Evolutionary conservation across 2,797 vertebrate genomes (phyloP), one percentile per base, ranked within the genome.

Genomic region (Phataginus tricuspis): DNA sequence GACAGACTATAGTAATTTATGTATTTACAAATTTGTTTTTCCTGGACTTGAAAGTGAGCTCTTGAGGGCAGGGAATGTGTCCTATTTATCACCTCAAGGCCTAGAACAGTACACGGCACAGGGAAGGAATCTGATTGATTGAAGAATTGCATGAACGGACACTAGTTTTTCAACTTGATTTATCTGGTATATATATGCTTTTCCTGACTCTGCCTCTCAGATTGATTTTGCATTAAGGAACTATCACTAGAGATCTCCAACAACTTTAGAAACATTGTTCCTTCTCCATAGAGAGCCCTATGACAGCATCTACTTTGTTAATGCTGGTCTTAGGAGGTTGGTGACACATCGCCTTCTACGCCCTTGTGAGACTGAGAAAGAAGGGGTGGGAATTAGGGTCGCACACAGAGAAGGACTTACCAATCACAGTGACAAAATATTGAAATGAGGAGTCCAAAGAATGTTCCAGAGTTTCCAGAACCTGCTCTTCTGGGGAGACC

Each of bases 131-230:
- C 27, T 94, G 90, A 96, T 23, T 72, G 74, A 92, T 77, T 83
- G 86, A 87, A 57, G 64, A 86, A 78, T 27, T 66, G 61, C 72
- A 71, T 78, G 68, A 90, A 89, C 49, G n/a, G 93, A 86, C 49
- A 84, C 57, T 45, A 64, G 77, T 49, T 95, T 96, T 83, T 86
- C 61, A 79, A 68, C 49, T 55, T 95, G 69, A 97, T 86, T 96
- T 75, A 89, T 90, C 37, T 95, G 85, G 31, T 55, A 84, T 57
- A 53, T 42, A 71, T 53, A 61, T 14, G 78, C 59, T 80, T 15
- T 79, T 90, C 89, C 72, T 45, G 45, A 27, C 29, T 89, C n/a
- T 94, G 80, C 53, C 49, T 94, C 66, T 86, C 82, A 83, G 29
- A 72, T 18, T 80, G 79, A 92, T 84, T 90, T 74, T 88, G 59